These are phyloP conservation scores for Myzus persicae DNA, from an alignment of 1,140 invertebrate genomes.

Conservation along the genomic window DNA sequence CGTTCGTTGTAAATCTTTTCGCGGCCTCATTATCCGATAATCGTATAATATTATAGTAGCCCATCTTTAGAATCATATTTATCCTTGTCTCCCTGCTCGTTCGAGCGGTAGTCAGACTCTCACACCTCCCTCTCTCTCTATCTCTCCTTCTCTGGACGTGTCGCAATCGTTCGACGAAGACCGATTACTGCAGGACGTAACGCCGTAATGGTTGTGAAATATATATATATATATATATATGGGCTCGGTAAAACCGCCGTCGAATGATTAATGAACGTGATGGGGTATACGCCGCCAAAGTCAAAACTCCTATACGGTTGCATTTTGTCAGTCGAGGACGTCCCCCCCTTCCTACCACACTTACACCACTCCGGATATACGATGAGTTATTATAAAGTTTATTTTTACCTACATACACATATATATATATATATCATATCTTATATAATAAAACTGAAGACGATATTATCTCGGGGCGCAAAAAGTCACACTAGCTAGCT, in stretches of 20 bases:
- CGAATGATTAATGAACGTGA: neutral
- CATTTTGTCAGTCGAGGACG: neutral
- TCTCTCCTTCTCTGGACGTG: neutral
- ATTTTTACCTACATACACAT: neutral
- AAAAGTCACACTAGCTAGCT: neutral
- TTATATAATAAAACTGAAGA: neutral
- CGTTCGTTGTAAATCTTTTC: neutral
- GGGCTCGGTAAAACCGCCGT: neutral
- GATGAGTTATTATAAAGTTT: conserved; percentile 22
- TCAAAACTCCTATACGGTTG: neutral
- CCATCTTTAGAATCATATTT: conserved; percentile 10
- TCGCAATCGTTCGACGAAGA: neutral
- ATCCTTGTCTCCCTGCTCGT: neutral
- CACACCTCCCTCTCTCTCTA: neutral
- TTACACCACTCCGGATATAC: too few species aligned
- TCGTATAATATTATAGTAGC: neutral
- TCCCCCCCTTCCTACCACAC: too few species aligned
- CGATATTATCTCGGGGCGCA: neutral
- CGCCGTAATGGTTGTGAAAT: neutral
- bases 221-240: neutral
- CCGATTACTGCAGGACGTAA: neutral
- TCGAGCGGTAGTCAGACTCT: neutral
- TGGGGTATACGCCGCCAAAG: neutral
- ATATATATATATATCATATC: too few species aligned
- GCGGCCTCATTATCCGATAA: neutral